These are phyloP conservation scores for Prorops nasuta DNA, from an alignment of 1,140 invertebrate species.

Conservation along the genomic window DNA sequence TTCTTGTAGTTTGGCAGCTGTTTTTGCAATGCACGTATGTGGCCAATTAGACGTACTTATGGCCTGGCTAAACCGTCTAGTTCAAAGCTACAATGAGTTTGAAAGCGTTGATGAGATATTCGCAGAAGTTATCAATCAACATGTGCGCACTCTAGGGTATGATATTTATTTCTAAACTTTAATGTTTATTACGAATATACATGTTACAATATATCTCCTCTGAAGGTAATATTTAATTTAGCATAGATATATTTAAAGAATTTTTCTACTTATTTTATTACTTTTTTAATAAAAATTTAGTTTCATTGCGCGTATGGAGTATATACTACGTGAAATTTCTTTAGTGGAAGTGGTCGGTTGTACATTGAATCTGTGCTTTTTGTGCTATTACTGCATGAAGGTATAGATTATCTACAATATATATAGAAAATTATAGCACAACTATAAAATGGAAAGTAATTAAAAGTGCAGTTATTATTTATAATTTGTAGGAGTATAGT, in stretches of 20 bases:
- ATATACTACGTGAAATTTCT: constrained; percentile 30
- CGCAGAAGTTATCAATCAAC: constrained; percentile 29
- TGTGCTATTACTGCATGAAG: constrained; percentile 38
- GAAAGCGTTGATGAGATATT: constrained; percentile 12
- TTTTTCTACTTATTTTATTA: not conserved
- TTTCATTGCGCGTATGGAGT: constrained; percentile 23
- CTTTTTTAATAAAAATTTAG: constrained; percentile 17
- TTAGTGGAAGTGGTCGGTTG: constrained; percentile 37
- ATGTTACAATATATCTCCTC: too few relatives aligned
- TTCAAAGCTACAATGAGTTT: not conserved
- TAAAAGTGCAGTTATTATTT: too few relatives aligned
- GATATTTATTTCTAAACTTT: not conserved
- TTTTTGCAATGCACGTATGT: constrained; percentile 32
- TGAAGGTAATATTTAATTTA: too few relatives aligned
- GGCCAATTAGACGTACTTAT: constrained; percentile 35
- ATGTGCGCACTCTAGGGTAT: constrained; percentile 31
- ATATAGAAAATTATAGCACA: not conserved
- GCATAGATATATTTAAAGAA: too few relatives aligned
- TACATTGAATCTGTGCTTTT: constrained; percentile 34
- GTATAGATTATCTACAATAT: constrained; percentile 16
- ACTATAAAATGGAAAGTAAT: too few relatives aligned
- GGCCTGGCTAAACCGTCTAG: constrained; percentile 9
- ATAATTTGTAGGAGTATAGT: not conserved
- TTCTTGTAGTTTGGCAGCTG: constrained; percentile 24
- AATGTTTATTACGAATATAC: not conserved